Percentiles rank a stretch among this genome's conserved stretches.
phyloP scores from a whole-genome alignment of 53 echinoderm and acorn worm genomes.

The Stichopus horrens region DNA sequence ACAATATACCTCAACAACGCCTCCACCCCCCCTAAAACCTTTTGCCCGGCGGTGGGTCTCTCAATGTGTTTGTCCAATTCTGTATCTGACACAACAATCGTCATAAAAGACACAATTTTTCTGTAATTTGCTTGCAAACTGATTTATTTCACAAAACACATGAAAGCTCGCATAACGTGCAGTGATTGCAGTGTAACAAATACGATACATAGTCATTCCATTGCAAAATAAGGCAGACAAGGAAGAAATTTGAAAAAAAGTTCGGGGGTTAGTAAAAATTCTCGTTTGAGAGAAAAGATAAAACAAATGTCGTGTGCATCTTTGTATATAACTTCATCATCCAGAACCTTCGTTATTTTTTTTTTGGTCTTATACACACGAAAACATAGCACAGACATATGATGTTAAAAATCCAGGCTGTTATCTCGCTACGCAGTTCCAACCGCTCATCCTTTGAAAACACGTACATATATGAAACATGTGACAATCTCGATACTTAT shows the following conservation, averaged over 20 bases:
- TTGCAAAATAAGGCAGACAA: conserved; percentile 40
- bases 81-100: no score
- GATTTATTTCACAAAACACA: conserved; percentile 52
- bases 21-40: no score
- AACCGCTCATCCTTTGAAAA: conserved; percentile 15
- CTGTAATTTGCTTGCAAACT: conserved; percentile 45
- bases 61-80: no score
- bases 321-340: not conserved
- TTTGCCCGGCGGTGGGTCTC: no score
- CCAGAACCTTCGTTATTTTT: conserved; percentile 13
- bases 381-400: not conserved
- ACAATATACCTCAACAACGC: no score
- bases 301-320: conserved; percentile 1
- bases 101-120: no score
- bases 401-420: conserved; percentile 22
- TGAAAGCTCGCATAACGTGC: conserved; percentile 51
- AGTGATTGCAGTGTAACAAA: conserved; percentile 48
- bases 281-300: not conserved
- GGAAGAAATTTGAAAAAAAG: not conserved
- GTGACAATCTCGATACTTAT: conserved; percentile 16
- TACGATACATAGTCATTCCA: conserved; percentile 37
- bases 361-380: not conserved
- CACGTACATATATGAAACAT: conserved; percentile 15
- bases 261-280: conserved; percentile 37
- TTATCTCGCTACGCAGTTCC: conserved; percentile 12